Conservation (phyloP, 2,797 vertebrate genomes). For the Argentina silus region DNA sequence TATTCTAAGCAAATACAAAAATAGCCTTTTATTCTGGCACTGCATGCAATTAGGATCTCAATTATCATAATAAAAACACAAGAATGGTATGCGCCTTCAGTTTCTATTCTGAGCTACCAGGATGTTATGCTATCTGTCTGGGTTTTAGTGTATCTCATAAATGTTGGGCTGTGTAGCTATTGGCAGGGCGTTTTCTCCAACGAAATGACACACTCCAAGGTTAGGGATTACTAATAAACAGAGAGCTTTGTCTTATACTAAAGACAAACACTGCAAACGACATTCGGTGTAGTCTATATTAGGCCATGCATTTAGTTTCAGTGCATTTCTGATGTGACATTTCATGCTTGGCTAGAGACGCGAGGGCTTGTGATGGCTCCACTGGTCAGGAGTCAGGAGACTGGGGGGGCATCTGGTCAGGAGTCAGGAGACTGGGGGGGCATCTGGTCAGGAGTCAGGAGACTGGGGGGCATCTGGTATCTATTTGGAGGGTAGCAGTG, state of each 20-base stretch:
- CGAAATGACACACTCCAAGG: not conserved
- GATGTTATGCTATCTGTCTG: conserved; percentile 31
- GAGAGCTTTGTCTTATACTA: not conserved
- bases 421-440: not conserved
- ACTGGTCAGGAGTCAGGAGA: not conserved
- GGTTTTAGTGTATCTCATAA: not conserved
- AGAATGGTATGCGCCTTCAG: conserved; percentile 48
- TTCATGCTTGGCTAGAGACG: not conserved
- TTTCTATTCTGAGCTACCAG: conserved; percentile 53
- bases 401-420: conserved; percentile 6
- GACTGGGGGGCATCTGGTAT: conserved; percentile 27
- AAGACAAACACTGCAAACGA: not conserved
- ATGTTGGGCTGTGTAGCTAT: not conserved
- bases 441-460: not conserved
- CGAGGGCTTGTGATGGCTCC: conserved; percentile 1
- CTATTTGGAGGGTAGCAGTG: conserved; percentile 8
- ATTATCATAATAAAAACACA: conserved; percentile 69
- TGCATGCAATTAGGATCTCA: conserved; percentile 52
- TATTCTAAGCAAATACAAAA: conserved; percentile 21
- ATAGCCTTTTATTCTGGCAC: conserved; percentile 35
- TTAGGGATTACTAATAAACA: not conserved
- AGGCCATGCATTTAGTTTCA: too few species aligned
- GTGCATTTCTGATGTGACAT: conserved; percentile 4
- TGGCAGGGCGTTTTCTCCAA: not conserved
- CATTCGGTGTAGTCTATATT: not conserved